These are phyloP conservation scores for Alexandromys fortis DNA, from an alignment of 2,113 vertebrate genomes.

Conservation along the genomic window DNA sequence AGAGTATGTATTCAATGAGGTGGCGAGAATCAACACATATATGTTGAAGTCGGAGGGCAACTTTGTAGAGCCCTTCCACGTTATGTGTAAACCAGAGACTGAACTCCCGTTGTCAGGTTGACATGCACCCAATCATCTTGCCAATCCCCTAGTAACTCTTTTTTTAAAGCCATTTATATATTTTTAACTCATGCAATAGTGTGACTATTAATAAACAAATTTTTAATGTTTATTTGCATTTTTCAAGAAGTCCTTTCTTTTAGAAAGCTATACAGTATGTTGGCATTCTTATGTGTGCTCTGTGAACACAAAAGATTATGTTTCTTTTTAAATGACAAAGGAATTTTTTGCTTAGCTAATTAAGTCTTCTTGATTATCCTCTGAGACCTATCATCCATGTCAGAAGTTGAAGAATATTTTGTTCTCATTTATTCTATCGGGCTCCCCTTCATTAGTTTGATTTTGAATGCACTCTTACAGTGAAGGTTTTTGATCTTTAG, in stretches of 20 bases:
- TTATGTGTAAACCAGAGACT: background rate
- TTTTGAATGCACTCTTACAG: constrained; percentile 42
- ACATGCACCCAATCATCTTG: too few relatives aligned
- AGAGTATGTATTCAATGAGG: background rate
- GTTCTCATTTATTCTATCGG: constrained; percentile 57
- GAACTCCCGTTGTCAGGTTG: background rate
- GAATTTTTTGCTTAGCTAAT: constrained; percentile 38
- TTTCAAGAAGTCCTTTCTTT: background rate
- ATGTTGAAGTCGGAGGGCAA: background rate
- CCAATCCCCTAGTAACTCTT: background rate
- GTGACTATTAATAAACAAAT: background rate
- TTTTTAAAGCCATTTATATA: background rate
- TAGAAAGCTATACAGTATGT: constrained; percentile 10
- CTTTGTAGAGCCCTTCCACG: too few relatives aligned
- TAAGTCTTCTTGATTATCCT: constrained; percentile 45
- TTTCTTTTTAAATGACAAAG: constrained; percentile 40
- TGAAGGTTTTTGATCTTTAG: constrained; percentile 52
- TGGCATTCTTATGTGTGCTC: background rate
- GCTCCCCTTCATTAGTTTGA: constrained; percentile 57
- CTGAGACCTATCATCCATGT: constrained; percentile 16
- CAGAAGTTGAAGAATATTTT: constrained; percentile 61
- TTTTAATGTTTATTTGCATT: background rate
- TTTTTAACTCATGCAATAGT: background rate
- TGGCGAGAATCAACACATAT: too few relatives aligned
- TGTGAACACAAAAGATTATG: background rate